Evolutionary conservation across 2,888 invertebrate genomes (phyloP), one percentile per base, ranked within the genome.

Genomic region (Chrysotoxum bicinctum): DNA sequence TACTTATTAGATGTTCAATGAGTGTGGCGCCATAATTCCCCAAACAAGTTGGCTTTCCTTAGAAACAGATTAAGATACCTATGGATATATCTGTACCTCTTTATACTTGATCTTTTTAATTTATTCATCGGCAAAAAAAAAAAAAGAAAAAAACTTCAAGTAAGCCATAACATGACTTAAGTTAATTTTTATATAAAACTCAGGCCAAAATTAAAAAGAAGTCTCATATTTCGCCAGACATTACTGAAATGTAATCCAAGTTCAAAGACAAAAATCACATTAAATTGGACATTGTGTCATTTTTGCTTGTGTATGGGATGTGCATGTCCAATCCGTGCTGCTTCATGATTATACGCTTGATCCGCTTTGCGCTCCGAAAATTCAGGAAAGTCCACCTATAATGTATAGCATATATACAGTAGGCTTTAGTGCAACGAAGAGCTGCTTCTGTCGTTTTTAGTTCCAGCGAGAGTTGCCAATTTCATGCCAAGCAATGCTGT

Each of bases 221-320:
- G 40, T 81, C 37, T 81, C 75, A 56, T 16, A 54, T 73, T 72
- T 58, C 76, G 3, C 37, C 73, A 83, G 78, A 69, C 74, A 58
- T 52, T 50, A 14, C 3, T 70, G 83, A 64, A 83, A 83, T 56
- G 56, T 45, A 74, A 79, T 64, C 78, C 73, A 66, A 74, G 83
- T 79, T 83, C 78, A 83, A 83, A 83, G 78, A 40, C 58, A 70
- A 50, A 50, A 32, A 43, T 64, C 21, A 16, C 26, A 26, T 72
- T 37, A 48, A 50, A 58, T 35, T 50, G n/a, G 14, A 30, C 12
- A 35, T 10, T 32, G 75, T 54, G 56, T 30, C 37, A 30, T 62
- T 48, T 48, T 73, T 62, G 37, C 26, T 73, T 16, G 4, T 3
- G 23, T 0, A 19, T 19, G 19, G 21, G 1, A 26, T n/a, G 52